Conservation (phyloP, 2,888 invertebrate species). For the Timema podura region DNA sequence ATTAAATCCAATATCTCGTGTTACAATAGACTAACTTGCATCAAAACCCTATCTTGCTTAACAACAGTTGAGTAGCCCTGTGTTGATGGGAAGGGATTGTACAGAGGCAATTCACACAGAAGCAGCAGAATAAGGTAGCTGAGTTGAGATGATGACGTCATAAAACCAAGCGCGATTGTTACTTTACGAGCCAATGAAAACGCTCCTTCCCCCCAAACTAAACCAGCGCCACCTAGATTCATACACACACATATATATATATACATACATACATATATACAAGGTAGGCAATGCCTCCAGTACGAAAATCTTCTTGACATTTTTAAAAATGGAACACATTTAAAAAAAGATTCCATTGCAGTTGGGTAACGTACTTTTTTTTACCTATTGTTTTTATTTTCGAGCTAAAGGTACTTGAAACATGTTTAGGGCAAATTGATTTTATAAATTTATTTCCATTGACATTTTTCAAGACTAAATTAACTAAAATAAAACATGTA, state of each 20-base stretch:
- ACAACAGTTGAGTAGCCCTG: not conserved
- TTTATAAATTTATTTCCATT: no score
- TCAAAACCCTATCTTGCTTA: not conserved
- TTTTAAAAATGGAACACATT: slow-evolving; percentile 15
- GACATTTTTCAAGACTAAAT: no score
- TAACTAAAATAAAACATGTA: no score
- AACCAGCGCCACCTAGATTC: no score
- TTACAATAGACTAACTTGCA: not conserved
- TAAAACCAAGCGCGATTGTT: slow-evolving; percentile 24
- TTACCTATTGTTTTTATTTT: no score
- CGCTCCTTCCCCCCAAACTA: not conserved
- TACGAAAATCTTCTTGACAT: not conserved
- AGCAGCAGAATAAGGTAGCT: slow-evolving; percentile 17
- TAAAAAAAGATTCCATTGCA: slow-evolving; percentile 13
- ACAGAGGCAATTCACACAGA: slow-evolving; percentile 1
- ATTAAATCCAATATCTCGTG: not conserved
- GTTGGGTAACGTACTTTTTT: not conserved
- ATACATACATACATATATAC: no score
- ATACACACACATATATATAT: no score
- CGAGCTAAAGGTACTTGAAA: no score
- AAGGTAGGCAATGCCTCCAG: not conserved
- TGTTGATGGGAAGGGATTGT: not conserved
- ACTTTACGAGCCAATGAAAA: not conserved
- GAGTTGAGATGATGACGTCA: slow-evolving; percentile 28
- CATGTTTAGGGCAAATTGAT: no score